phyloP scores from a whole-genome alignment of 2,113 vertebrate species.

The Petrocephalus microphthalmus region DNA sequence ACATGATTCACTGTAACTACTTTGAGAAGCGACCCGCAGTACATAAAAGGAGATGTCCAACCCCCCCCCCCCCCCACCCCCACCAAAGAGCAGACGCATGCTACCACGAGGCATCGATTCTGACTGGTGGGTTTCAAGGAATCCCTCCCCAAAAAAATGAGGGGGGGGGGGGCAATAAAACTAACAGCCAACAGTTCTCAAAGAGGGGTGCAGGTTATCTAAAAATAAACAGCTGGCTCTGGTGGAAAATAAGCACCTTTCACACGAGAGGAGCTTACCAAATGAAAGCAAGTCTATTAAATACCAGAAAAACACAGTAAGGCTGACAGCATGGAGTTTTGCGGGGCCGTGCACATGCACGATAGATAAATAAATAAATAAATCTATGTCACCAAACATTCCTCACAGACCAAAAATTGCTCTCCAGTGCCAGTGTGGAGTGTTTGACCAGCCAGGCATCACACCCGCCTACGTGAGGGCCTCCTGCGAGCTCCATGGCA shows the following conservation, averaged over 20 bases:
- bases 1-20: constrained; percentile 57
- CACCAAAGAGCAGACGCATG: constrained; percentile 22
- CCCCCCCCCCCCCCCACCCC: constrained; percentile 18
- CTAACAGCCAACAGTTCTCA: constrained; percentile 28
- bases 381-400: background rate
- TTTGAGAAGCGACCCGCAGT: constrained; percentile 55
- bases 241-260: constrained; percentile 16
- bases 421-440: background rate
- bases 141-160: background rate
- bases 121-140: constrained; percentile 13
- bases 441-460: background rate
- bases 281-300: constrained; percentile 15
- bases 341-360: background rate
- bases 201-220: constrained; percentile 34
- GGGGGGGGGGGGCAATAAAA: background rate
- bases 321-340: background rate
- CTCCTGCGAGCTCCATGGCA: background rate
- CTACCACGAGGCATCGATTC: constrained; percentile 25
- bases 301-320: background rate
- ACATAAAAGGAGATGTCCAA: constrained; percentile 48
- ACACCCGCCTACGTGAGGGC: background rate
- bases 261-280: constrained; percentile 8
- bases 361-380: background rate
- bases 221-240: constrained; percentile 42
- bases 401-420: background rate